Conservation (phyloP, 2,888 invertebrate genomes). For the Agonopterix alstromeriana region DNA sequence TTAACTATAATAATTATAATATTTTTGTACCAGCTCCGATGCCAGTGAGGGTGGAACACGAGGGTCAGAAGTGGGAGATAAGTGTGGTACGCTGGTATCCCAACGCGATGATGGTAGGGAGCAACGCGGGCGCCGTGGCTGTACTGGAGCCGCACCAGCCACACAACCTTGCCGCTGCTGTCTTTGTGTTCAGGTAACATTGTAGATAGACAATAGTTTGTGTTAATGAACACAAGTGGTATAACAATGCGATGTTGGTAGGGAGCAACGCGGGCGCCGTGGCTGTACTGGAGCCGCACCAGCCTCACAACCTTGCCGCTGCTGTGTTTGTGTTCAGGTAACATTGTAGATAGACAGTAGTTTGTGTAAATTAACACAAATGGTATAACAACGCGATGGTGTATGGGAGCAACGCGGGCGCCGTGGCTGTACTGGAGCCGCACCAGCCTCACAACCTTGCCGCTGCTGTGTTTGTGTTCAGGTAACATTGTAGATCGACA, state of each 20-base stretch:
- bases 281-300: conserved; percentile 25
- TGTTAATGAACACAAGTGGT: conserved; percentile 25
- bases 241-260: conserved; percentile 60
- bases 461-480: conserved; percentile 26
- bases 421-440: conserved; percentile 41
- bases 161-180: conserved; percentile 25
- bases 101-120: conserved; percentile 75
- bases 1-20: not conserved
- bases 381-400: conserved; percentile 57
- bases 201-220: too few relatives aligned
- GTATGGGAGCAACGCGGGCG: conserved; percentile 80
- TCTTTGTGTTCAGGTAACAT: conserved; percentile 47
- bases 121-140: conserved; percentile 77
- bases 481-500: too few relatives aligned
- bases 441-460: conserved; percentile 18
- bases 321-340: conserved; percentile 21
- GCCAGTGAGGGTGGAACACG: conserved; percentile 36
- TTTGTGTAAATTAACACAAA: conserved; percentile 11
- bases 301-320: conserved; percentile 23
- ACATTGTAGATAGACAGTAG: too few relatives aligned
- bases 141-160: conserved; percentile 22
- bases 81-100: conserved; percentile 25
- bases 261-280: conserved; percentile 80
- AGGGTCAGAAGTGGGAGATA: conserved; percentile 41
- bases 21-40: conserved; percentile 32